Base-by-base conservation (phyloP, 2,888 invertebrate species). In the Cremastinae sp. region DNA sequence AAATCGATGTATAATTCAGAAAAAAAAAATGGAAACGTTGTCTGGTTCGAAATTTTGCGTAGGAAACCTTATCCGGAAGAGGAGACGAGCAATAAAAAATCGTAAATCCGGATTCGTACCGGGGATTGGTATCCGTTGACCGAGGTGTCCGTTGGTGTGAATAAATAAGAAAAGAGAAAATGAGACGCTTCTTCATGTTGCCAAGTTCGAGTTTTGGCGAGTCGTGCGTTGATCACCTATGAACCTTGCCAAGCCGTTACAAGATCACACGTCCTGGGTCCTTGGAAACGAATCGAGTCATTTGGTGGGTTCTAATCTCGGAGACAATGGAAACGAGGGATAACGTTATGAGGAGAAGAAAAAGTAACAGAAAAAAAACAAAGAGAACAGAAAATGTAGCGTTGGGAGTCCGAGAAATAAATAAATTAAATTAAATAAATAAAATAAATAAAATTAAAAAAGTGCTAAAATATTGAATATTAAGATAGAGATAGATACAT, bases 281-380 rank as follows among this genome's bases (percentile, higher is more conserved):
- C 80, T 77, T 81, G 78, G 69, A 69, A 49, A 45, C 73, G 70
- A 73, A n/a, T n/a, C 68, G 78, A 80, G 80, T 81, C 78, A 82
- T 81, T 83, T 78, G 75, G 78, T 81, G 65, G 74, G 47, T 72
- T 78, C 78, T 84, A 85, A 86, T 85, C 85, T 83, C 65, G 35
- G 20, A 84, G 83, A 86, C 84, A 86, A 85, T 78, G 75, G 73
- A 56, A 35, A 56, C n/a, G n/a, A n/a, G n/a, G n/a, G n/a, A n/a
- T n/a, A n/a, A n/a, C n/a, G n/a, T n/a, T n/a, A n/a, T n/a, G 28
- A 28, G 5, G 5, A 5, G 28, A 28, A 28, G 5, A 28, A 28
- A 28, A 28, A 28, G 47, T 59, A 18, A 61, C 37, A 51, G 53
- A 37, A 28, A 28, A 28, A 28, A 28, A 28, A 28, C 28, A 28